phyloP scores from a whole-genome alignment of 2,797 vertebrate genomes.

The Lagocephalus sceleratus region DNA sequence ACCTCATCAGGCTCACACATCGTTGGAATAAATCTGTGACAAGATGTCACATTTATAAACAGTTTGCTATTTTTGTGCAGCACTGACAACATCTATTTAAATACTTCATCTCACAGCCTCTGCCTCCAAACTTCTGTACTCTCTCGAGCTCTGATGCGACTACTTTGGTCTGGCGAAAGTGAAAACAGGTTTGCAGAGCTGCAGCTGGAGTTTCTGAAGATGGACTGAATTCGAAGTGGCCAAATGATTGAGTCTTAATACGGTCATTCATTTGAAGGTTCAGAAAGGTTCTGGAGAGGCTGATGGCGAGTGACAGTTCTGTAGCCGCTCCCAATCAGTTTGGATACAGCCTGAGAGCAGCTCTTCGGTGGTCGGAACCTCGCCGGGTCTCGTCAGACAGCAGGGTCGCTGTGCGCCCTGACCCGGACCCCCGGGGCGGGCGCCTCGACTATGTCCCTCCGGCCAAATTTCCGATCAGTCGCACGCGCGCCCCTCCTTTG shows the following conservation, averaged over 20 bases:
- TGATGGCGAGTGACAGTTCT: slow-evolving; percentile 72
- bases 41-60: slow-evolving; percentile 41
- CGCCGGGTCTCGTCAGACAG: slow-evolving; percentile 62
- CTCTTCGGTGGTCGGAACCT: slow-evolving; percentile 52
- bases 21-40: slow-evolving; percentile 46
- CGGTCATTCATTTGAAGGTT: slow-evolving; percentile 21
- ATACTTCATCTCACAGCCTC: slow-evolving; percentile 25
- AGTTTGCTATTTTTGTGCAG: slow-evolving; percentile 18
- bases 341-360: slow-evolving; percentile 53
- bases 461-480: slow-evolving; percentile 6
- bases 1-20: slow-evolving; percentile 42
- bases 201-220: slow-evolving; percentile 27
- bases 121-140: slow-evolving; percentile 10
- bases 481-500: slow-evolving; percentile 28
- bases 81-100: slow-evolving; percentile 30
- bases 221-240: slow-evolving; percentile 8
- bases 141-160: slow-evolving; percentile 39
- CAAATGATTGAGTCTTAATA: no score
- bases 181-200: slow-evolving; percentile 12
- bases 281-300: slow-evolving; percentile 30
- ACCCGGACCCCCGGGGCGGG: slow-evolving; percentile 50
- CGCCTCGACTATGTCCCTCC: no score
- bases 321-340: slow-evolving; percentile 70
- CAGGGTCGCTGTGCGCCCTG: slow-evolving; percentile 46
- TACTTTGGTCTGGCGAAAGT: slow-evolving; percentile 29